Evolutionary conservation across 2,888 invertebrate species (phyloP), one percentile per base, ranked within the genome.

Genomic region (Polydrusus tereticollis): DNA sequence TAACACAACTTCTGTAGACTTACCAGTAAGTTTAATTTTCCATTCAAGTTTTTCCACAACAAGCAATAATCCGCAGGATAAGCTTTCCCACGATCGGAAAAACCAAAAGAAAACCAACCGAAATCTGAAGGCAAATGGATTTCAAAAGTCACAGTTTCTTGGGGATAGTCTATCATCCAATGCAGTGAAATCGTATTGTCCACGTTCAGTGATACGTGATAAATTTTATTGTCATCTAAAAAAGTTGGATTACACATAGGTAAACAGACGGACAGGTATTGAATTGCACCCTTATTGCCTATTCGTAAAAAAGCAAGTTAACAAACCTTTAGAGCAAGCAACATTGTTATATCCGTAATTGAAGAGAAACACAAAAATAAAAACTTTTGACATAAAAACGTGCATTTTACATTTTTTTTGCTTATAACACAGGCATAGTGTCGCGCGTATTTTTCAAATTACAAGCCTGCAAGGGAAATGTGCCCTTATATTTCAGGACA

Each of bases 101-200:
- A 96, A 36, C 96, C 96, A 58, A 96, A 81, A 0, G 93, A 95
- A 80, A 96, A 91, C 96, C 96, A 96, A 0, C 83, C 82, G 10
- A 87, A 87, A 47, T 86, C 83, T n/a, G 75, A 62, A 0, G 89
- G 86, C 47, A 89, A 80, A 60, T 88, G 85, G 14, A 91, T 80
- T 78, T 88, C 87, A 76, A 91, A 89, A 74, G 82, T 82, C 20
- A 88, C 80, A 1, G 76, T 77, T 55, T 84, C 78, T 10, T 81
- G 77, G 10, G 79, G 74, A 76, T 88, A 88, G 78, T 89, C 86
- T 21, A 88, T 72, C 10, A 82, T 80, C 89, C 89, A 89, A 76
- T 86, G 86, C 41, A 88, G 75, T 1, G 82, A 83, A 21, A 85
- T 81, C 16, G 82, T 79, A 41, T 84, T 85, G 62, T 83, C 80